A percentile compares a stretch with the other conserved stretches of the same genome.
Conservation (phyloP, 2,797 vertebrate genomes). For the Pterois miles region DNA sequence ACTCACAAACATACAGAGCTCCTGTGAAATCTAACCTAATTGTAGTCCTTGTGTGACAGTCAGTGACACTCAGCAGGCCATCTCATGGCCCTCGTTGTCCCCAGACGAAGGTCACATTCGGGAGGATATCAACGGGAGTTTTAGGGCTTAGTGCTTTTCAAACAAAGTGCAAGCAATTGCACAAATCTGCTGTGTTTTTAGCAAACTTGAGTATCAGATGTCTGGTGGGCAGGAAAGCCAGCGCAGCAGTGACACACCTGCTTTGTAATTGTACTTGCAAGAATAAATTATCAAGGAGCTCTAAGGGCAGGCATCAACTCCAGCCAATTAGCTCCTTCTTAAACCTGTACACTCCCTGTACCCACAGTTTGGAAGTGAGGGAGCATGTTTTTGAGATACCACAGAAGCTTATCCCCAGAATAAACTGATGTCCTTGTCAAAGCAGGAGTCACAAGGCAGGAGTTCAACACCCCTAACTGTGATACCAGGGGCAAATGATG, state of each 20-base stretch:
- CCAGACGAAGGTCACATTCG: constrained; percentile 35
- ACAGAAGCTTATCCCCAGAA: constrained; percentile 42
- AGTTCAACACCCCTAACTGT: constrained; percentile 39
- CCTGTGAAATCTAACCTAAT: constrained; percentile 65
- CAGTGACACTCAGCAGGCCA: constrained; percentile 56
- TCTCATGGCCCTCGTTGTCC: constrained; percentile 35
- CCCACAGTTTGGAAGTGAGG: constrained; percentile 37
- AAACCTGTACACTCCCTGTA: constrained; percentile 17
- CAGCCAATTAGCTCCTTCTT: constrained; percentile 57
- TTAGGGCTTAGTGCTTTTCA: constrained; percentile 20
- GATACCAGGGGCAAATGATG: constrained; percentile 33
- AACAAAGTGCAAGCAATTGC: constrained; percentile 32
- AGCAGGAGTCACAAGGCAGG: constrained; percentile 55
- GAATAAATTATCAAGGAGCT: constrained; percentile 65
- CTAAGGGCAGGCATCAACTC: constrained; percentile 23
- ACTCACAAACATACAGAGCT: constrained; percentile 43
- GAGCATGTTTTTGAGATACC: constrained; percentile 26
- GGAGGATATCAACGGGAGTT: constrained; percentile 23
- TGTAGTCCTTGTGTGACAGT: constrained; percentile 56
- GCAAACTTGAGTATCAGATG: constrained; percentile 26
- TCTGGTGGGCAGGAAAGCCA: constrained; percentile 35
- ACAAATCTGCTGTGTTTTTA: constrained; percentile 32
- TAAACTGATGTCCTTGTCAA: constrained; percentile 57
- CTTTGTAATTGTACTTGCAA: constrained; percentile 56
- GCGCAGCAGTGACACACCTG: constrained; percentile 45